Base-by-base conservation (phyloP, 2,113 vertebrate genomes). In the Erpornis zantholeuca region DNA sequence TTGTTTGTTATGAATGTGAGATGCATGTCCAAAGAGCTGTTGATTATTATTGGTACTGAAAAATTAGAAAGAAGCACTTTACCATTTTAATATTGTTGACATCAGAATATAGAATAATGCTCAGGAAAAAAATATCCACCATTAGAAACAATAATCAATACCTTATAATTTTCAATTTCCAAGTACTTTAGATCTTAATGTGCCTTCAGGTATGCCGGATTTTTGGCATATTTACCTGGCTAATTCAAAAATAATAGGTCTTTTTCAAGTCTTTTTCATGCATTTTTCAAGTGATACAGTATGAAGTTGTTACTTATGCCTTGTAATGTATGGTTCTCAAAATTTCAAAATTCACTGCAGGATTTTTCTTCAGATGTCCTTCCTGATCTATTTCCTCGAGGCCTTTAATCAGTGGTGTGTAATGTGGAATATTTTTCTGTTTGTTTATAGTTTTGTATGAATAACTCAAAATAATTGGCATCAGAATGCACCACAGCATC, bases 361-460 rank as follows among this genome's bases (percentile, higher is more conserved):
- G 91, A 20, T 89, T 82, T 90, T 87, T 83, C 73, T 70, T 89
- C 50, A 86, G 20, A 66, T 82, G 20, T 36, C 29, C 49, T 61
- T 64, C 11, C 38, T 50, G 40, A 52, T 77, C 83, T 54, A 3
- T 78, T 83, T 91, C 76, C 70, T 86, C 52, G 14, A 80, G 66
- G 88, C 83, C 86, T 91, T 95, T 92, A 68, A 63, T 96, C 95
- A 94, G 15, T 87, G 54, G 79, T 68, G 83, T 91, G 82, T 83
- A 68, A 81, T 78, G 76, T 22, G 53, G 20, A 88, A 15, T 68
- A 25, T 83, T 92, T 91, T 90, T 91, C 50, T 53, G 7, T 82
- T 94, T 85, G 38, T 77, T 96, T 83, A 10, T 28, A 15, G 69
- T 96, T 88, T 85, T 88, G 11, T 94, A 21, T 71, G 59, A 95